Conservation (phyloP, 1,140 invertebrate genomes). For the Ectropis grisescens region DNA sequence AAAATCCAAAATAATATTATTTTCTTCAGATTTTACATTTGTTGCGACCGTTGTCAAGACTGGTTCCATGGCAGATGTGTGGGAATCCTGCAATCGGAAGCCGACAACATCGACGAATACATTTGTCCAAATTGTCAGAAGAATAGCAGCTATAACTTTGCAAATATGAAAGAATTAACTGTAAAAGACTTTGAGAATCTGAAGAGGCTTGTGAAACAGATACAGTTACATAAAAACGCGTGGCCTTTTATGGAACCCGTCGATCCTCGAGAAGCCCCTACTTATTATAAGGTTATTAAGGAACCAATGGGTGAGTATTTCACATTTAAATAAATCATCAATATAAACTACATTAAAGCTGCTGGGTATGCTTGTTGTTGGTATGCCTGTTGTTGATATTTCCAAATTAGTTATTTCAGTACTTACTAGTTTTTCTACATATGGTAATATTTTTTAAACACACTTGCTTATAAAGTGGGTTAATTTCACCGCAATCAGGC, state of each 20-base stretch:
- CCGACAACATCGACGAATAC: constrained; percentile 95
- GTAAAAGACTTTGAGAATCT: constrained; percentile 87
- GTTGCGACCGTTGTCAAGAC: constrained; percentile 97
- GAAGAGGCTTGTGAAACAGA: constrained; percentile 89
- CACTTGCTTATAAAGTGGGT: too few species aligned
- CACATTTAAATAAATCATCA: too few species aligned
- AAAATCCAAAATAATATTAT: too few species aligned
- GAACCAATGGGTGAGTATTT: constrained; percentile 94
- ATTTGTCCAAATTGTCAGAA: constrained; percentile 95
- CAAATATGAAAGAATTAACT: constrained; percentile 90
- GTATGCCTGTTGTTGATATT: too few species aligned
- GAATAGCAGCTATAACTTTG: constrained; percentile 88
- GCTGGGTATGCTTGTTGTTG: too few species aligned
- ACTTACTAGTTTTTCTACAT: too few species aligned
- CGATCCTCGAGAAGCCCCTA: constrained; percentile 93
- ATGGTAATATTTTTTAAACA: too few species aligned
- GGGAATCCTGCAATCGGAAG: constrained; percentile 94
- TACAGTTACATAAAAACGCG: constrained; percentile 94
- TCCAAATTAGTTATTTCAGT: too few species aligned
- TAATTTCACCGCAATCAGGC: too few species aligned
- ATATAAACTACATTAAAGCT: too few species aligned
- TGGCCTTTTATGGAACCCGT: constrained; percentile 98
- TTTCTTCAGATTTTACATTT: constrained; percentile 89
- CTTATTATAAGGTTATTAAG: constrained; percentile 98
- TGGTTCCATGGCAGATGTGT: constrained; percentile 99